Base-by-base conservation (phyloP, 2,113 vertebrate genomes). In the Gobio gobio region DNA sequence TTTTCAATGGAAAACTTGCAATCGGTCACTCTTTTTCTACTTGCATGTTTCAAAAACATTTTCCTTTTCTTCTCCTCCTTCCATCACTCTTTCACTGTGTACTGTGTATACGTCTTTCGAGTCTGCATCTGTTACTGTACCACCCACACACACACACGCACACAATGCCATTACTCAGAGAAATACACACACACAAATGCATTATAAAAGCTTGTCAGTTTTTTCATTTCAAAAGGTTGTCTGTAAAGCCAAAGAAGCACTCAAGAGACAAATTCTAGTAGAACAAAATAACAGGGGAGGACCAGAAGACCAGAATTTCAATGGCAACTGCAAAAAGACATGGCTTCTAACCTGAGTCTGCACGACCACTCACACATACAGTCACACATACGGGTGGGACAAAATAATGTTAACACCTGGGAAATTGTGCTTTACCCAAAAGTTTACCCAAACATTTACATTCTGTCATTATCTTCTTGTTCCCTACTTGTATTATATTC, bases 91-190 rank as follows among this genome's bases (percentile, higher is more conserved):
- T 63, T 63, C 58, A 63, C 58, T 45, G 56, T 63, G 77, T 33
- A 18, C 58, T 45, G 56, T 63, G 77, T 33, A 18, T 81, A 26
- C 10, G 9, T n/a, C 56, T 80, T 47, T 80, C 22, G 56, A 59
- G 58, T 80, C 59, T 51, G 79, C 63, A 81, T 81, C 79, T 68
- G 61, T 80, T 80, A 80, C 59, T 63, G 79, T 81, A 51, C 45
- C 61, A 33, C 45, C 78, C 61, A 78, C 47, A 77, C 6, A 29
- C 24, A 54, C 24, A 76, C 47, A 54, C 2, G 33, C 22, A 61
- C 20, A 40, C 26, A 58, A 16, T 2, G 9, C 78, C 64, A 78
- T 78, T 78, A 61, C 76, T 78, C 76, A 78, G 36, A 43, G 59
- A 68, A 64, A 64, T 29, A 33, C 78, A 45, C 59, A 58, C 12